Evolutionary conservation across 2,797 vertebrate genomes (phyloP).

Genomic region (Sparus aurata): DNA sequence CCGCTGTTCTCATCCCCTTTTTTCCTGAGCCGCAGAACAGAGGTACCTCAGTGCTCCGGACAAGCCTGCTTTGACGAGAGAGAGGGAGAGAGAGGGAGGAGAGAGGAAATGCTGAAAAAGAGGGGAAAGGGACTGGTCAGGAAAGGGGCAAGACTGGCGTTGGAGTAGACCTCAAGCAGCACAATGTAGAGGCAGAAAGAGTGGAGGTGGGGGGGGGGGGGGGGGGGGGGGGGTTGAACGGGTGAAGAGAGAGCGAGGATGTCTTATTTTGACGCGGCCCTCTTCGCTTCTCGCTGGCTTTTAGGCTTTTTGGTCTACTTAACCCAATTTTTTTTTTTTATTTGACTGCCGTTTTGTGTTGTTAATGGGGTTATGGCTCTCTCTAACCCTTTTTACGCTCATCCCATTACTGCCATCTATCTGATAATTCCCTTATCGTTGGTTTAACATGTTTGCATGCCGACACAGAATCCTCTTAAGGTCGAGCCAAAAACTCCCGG

Average conservation of each 20-base stretch:
- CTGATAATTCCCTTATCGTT: slow-evolving; percentile 54
- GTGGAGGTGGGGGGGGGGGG: slow-evolving; percentile 1
- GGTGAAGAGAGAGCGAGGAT: slow-evolving; percentile 38
- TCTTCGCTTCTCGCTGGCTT: slow-evolving; percentile 40
- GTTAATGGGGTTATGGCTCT: slow-evolving; percentile 27
- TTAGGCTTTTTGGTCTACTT: slow-evolving; percentile 36
- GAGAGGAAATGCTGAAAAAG: slow-evolving; percentile 76
- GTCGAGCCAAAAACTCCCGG: slow-evolving; percentile 8
- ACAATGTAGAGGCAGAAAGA: slow-evolving; percentile 51
- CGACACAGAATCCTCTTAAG: slow-evolving; percentile 43
- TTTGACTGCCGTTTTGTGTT: slow-evolving; percentile 39
- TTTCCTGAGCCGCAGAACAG: slow-evolving; percentile 77
- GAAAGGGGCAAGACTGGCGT: slow-evolving; percentile 64
- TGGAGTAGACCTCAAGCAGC: slow-evolving; percentile 52
- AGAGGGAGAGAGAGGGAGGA: slow-evolving; percentile 56
- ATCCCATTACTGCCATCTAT: slow-evolving; percentile 43
- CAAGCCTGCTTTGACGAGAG: slow-evolving; percentile 77
- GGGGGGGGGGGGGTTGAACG: neutral
- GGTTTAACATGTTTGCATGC: slow-evolving; percentile 44
- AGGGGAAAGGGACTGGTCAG: slow-evolving; percentile 66
- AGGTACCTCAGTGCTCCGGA: slow-evolving; percentile 79
- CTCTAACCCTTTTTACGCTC: slow-evolving; percentile 40
- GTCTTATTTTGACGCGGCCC: slow-evolving; percentile 33
- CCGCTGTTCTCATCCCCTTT: slow-evolving; percentile 63
- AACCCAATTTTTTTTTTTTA: slow-evolving; percentile 37